Evolutionary conservation across 1,140 invertebrate species (phyloP).

Genomic region (Portunus trituberculatus): DNA sequence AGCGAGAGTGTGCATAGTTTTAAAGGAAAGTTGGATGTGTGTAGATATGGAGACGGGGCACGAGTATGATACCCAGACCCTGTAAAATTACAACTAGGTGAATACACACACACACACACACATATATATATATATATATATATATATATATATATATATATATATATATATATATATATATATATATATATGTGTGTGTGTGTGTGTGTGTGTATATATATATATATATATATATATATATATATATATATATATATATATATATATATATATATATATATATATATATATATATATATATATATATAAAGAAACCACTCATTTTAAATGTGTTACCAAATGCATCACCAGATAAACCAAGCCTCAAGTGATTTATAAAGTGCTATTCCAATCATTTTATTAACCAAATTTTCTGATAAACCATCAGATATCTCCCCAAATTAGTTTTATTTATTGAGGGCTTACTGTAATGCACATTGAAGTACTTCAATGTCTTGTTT

Average conservation of each 20-base stretch:
- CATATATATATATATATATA: not conserved
- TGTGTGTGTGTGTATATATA: no score
- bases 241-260: no score
- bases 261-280: slow-evolving; percentile 2
- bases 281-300: slow-evolving; percentile 13
- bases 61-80: no score
- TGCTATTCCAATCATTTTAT: no score
- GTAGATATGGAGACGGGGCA: not conserved
- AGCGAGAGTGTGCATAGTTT: no score
- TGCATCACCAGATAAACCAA: not conserved
- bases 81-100: no score
- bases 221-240: no score
- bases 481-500: not conserved
- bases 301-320: not conserved
- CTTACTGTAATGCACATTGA: not conserved
- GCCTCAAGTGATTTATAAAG: not conserved
- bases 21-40: no score
- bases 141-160: slow-evolving; percentile 36
- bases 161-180: slow-evolving; percentile 11
- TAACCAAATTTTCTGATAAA: no score
- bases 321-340: not conserved
- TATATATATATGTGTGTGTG: not conserved
- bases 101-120: no score
- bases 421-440: not conserved
- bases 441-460: not conserved